Percentiles rank a stretch among this genome's conserved stretches.
Evolutionary conservation across 2,888 invertebrate species (phyloP).

Genomic region (Maniola hyperantus): DNA sequence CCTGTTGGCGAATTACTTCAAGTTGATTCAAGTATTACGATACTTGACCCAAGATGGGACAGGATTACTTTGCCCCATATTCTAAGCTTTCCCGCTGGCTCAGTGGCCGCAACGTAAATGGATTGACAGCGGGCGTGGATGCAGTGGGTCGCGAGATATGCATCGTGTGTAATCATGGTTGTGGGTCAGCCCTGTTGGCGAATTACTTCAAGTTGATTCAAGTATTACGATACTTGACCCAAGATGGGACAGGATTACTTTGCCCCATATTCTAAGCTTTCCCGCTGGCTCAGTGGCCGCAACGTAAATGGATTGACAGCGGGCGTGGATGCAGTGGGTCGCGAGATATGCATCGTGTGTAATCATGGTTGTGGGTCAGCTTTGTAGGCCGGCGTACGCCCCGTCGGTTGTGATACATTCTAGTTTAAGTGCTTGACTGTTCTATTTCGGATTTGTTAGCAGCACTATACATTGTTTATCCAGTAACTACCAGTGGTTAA

Average conservation of each 20-base stretch:
- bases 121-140: too few species aligned
- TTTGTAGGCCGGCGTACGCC: slow-evolving; percentile 27
- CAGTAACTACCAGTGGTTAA: background rate
- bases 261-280: background rate
- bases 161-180: too few species aligned
- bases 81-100: too few species aligned
- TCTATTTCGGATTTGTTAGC: slow-evolving; percentile 15
- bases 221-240: too few species aligned
- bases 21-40: too few species aligned
- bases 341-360: slow-evolving; percentile 29
- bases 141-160: too few species aligned
- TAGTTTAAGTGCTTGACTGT: slow-evolving; percentile 13
- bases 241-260: too few species aligned
- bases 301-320: slow-evolving; percentile 28
- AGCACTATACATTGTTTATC: slow-evolving; percentile 1
- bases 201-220: too few species aligned
- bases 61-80: too few species aligned
- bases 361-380: slow-evolving; percentile 34
- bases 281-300: background rate
- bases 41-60: too few species aligned
- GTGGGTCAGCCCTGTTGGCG: too few species aligned
- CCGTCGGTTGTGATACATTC: slow-evolving; percentile 19
- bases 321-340: slow-evolving; percentile 29
- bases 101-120: too few species aligned
- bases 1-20: slow-evolving; percentile 20